Percentiles rank a stretch among this genome's conserved stretches.
Conservation (phyloP, 2,888 invertebrate species). For the Cryptocephalus moraei region DNA sequence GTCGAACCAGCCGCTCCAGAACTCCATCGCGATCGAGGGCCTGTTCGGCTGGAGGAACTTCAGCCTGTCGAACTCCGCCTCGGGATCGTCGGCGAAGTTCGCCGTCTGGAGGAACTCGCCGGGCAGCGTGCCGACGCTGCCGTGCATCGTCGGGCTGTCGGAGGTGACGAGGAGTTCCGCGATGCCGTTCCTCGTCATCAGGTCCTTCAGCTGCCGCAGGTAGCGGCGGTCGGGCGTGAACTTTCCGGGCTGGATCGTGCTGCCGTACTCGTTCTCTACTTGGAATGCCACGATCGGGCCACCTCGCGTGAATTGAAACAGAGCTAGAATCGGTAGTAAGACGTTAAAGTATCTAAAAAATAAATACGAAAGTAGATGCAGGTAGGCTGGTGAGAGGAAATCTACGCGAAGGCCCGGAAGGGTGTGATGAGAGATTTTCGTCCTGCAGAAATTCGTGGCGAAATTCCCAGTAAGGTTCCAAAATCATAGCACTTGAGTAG, state of each 20-base stretch:
- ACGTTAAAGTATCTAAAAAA: constrained; percentile 21
- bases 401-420: no score
- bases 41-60: constrained; percentile 38
- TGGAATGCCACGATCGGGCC: constrained; percentile 83
- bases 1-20: constrained; percentile 50
- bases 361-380: not conserved
- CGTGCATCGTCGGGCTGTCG: constrained; percentile 34
- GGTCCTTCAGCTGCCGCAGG: constrained; percentile 32
- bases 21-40: constrained; percentile 48
- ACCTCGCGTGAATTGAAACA: constrained; percentile 59
- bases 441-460: no score
- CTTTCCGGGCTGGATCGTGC: constrained; percentile 31
- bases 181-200: constrained; percentile 31
- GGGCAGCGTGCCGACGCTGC: constrained; percentile 32
- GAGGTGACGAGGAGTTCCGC: constrained; percentile 44
- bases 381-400: no score
- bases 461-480: no score
- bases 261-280: constrained; percentile 58
- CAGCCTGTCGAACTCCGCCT: constrained; percentile 37
- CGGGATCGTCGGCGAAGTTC: constrained; percentile 42
- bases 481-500: no score
- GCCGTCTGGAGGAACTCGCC: constrained; percentile 41
- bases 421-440: no score
- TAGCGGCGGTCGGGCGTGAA: constrained; percentile 20
- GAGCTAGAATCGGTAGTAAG: constrained; percentile 41